Evolutionary conservation across 1,140 invertebrate genomes (phyloP).

Genomic region (Pseudomyrmex dendroicus): DNA sequence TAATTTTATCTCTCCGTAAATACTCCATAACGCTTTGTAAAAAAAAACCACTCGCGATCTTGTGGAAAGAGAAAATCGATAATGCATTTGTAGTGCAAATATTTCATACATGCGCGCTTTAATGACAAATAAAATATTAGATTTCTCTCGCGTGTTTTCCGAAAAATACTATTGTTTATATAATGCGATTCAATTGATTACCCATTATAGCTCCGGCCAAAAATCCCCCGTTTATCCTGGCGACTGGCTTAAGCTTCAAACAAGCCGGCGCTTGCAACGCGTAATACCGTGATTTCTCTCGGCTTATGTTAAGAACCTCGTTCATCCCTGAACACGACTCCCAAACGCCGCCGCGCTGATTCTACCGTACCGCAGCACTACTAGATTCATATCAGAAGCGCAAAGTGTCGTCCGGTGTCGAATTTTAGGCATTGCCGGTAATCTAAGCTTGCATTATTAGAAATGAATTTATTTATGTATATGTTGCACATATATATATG

Average conservation of each 20-base stretch:
- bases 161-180: background rate
- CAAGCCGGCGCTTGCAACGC: slow-evolving; percentile 31
- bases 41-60: background rate
- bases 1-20: background rate
- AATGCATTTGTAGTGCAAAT: background rate
- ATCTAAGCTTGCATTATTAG: slow-evolving; percentile 57
- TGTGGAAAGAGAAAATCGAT: background rate
- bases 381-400: slow-evolving; percentile 4
- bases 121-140: background rate
- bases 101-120: background rate
- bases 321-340: slow-evolving; percentile 52
- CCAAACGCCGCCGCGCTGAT: slow-evolving; percentile 42
- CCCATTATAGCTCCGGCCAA: slow-evolving; percentile 8
- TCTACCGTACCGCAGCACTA: slow-evolving; percentile 30
- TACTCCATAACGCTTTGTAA: background rate
- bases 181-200: slow-evolving; percentile 1
- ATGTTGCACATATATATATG: too few species aligned
- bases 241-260: slow-evolving; percentile 41
- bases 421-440: slow-evolving; percentile 35
- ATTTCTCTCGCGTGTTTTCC: background rate
- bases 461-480: slow-evolving; percentile 42
- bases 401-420: slow-evolving; percentile 2
- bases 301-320: slow-evolving; percentile 57
- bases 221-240: slow-evolving; percentile 10
- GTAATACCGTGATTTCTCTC: slow-evolving; percentile 53